Evolutionary conservation across 2,113 vertebrate genomes (phyloP).

Genomic region (Pedionomus torquatus): DNA sequence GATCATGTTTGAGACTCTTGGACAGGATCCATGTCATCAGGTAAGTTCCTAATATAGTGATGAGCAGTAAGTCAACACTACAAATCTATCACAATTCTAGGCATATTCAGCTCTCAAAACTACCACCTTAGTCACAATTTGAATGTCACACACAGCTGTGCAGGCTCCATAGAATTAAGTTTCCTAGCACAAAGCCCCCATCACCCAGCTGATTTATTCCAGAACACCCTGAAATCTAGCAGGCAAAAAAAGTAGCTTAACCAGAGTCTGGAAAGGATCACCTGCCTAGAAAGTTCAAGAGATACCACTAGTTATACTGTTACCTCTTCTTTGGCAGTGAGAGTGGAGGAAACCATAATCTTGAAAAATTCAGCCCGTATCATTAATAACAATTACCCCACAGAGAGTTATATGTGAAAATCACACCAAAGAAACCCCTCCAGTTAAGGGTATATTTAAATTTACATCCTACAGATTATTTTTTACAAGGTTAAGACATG

Average conservation of each 20-base stretch:
- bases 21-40: not conserved
- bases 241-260: not conserved
- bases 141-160: not conserved
- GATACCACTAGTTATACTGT: not conserved
- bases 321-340: not conserved
- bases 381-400: not conserved
- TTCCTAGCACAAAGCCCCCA: not conserved
- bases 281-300: not conserved
- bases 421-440: rapidly evolving
- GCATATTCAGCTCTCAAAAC: not conserved
- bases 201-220: not conserved
- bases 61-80: not conserved
- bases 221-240: not conserved
- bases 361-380: not conserved
- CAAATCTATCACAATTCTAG: not conserved
- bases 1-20: rapidly evolving
- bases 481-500: not conserved
- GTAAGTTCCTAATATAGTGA: not conserved
- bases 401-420: not conserved
- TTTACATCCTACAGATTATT: not conserved
- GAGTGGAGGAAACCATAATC: not conserved
- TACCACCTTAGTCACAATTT: not conserved
- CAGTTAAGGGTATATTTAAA: not conserved
- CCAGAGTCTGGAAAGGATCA: not conserved
- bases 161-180: rapidly evolving